Evolutionary conservation across 2,797 vertebrate species (phyloP), one percentile per base, ranked within the genome.

Genomic region (Chromis chromis): DNA sequence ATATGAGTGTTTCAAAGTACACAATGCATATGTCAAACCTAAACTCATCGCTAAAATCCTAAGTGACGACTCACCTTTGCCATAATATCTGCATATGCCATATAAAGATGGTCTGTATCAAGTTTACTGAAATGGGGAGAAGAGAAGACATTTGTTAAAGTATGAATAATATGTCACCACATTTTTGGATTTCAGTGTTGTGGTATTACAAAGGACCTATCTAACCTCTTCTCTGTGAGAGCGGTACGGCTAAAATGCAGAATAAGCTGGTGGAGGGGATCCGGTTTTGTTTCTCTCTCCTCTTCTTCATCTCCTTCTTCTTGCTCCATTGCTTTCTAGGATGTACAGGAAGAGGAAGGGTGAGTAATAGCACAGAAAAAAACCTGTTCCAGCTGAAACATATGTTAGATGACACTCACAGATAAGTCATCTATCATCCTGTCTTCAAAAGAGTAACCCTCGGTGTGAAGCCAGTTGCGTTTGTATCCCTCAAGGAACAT

Each of bases 71-170:
- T 89, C 72, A 98, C 97, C 95, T 98, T 98, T 80, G 97, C 97
- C 97, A 99, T 99, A 91, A 99, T 99, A 71, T 97, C 97, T 0
- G 97, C 96, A 57, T 98, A 99, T 0, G 97, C 96, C 94, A 99
- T 98, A 82, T 98, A 99, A 57, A 99, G 92, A 79, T 97, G 95
- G 82, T 99, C 97, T 86, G 96, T 95, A 24, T 98, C 97, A 76
- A 98, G 92, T 94, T 97, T 98, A 87, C 97, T 98, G 91, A 58
- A 82, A 74, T 6, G 67, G 40, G 70, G 25, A 76, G 21, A 82
- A 60, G 40, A 83, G 16, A 42, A 56, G 19, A 65, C 1, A 58
- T 6, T 7, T 56, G 4, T 4, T 76, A 3, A 67, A 54, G 12
- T 4, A 19, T 6, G 3, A 71, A 54, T 31, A 39, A 52, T n/a